A percentile compares a stretch with the other conserved stretches of the same genome.
Evolutionary conservation across 1,140 invertebrate genomes (phyloP).

Genomic region (Galendromus occidentalis): DNA sequence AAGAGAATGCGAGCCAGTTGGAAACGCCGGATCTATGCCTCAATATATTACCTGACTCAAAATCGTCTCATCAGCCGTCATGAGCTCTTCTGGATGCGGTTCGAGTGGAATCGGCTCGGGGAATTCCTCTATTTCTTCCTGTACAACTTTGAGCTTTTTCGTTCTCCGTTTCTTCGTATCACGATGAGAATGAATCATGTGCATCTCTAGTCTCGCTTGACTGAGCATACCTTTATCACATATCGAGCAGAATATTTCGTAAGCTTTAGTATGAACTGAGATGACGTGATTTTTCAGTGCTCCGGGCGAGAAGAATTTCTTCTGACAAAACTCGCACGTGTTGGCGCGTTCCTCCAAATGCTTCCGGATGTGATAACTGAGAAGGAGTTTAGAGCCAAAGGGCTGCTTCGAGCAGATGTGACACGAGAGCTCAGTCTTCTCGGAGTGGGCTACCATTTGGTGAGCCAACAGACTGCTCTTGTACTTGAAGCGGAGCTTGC

Average conservation of each 20-base stretch:
- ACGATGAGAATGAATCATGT: background rate
- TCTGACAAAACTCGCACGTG: background rate
- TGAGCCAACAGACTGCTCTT: background rate
- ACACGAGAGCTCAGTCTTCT: background rate
- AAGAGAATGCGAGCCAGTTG: too few relatives aligned
- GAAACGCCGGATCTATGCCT: too few relatives aligned
- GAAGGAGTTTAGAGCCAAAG: background rate
- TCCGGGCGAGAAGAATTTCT: background rate
- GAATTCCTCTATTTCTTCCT: too few relatives aligned
- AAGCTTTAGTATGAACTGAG: background rate
- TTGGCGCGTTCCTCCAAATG: background rate
- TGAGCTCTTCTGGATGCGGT: too few relatives aligned
- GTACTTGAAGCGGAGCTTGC: background rate
- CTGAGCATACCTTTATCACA: background rate
- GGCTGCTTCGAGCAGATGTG: background rate
- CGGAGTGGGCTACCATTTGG: background rate
- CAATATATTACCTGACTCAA: too few relatives aligned
- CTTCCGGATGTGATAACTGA: slow-evolving; percentile 5
- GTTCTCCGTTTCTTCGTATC: background rate
- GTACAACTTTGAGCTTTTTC: too few relatives aligned
- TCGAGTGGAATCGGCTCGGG: too few relatives aligned
- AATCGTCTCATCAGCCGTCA: too few relatives aligned
- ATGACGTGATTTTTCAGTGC: background rate
- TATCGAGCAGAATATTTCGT: background rate
- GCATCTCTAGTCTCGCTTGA: background rate